Evolutionary conservation across 2,888 invertebrate species (phyloP).

Genomic region (Cynaeus angustus): DNA sequence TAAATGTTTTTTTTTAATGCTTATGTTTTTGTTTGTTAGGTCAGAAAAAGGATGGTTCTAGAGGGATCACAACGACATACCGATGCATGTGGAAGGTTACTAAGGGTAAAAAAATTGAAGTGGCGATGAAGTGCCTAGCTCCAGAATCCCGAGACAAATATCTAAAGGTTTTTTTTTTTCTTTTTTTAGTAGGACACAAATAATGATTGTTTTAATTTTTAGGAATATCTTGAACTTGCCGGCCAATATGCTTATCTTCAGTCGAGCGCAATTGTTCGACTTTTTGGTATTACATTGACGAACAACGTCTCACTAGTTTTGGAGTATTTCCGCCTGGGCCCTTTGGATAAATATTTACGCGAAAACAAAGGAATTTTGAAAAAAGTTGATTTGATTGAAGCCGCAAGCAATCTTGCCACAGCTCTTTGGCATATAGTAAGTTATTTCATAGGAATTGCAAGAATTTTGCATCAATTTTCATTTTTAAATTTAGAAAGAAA

Average conservation of each 20-base stretch:
- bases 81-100: constrained; percentile 86
- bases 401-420: constrained; percentile 86
- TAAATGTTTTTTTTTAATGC: constrained; percentile 18
- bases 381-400: constrained; percentile 85
- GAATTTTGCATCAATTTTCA: neutral
- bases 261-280: constrained; percentile 83
- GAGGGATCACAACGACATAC: constrained; percentile 79
- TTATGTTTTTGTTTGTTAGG: constrained; percentile 67
- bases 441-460: constrained; percentile 42
- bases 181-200: constrained; percentile 11
- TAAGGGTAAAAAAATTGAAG: constrained; percentile 84
- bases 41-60: constrained; percentile 77
- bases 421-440: constrained; percentile 89
- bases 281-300: constrained; percentile 85
- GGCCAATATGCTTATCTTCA: constrained; percentile 87
- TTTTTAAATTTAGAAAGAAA: constrained; percentile 77
- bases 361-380: constrained; percentile 73
- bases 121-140: constrained; percentile 86
- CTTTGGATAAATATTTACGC: constrained; percentile 83
- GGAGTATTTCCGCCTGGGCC: constrained; percentile 86
- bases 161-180: constrained; percentile 75
- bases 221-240: constrained; percentile 86
- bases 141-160: constrained; percentile 77
- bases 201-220: constrained; percentile 59
- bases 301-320: constrained; percentile 87